A percentile compares a stretch with the other conserved stretches of the same genome.
Conservation (phyloP, 2,113 vertebrate genomes). For the Ailurus styani region DNA sequence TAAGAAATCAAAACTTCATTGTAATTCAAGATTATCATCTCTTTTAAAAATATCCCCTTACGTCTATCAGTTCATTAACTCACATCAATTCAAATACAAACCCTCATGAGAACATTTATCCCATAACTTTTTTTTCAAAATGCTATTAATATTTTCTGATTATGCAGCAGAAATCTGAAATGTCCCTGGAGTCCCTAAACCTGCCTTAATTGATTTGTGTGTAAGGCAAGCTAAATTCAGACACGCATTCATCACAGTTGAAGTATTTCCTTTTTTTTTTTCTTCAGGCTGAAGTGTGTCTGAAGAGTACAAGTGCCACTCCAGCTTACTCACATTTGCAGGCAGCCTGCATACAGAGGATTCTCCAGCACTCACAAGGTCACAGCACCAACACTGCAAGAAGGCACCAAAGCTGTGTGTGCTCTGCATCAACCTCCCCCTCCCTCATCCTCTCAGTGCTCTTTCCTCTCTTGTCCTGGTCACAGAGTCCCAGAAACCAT, state of each 20-base stretch:
- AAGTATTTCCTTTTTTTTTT: constrained; percentile 27
- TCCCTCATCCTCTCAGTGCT: background rate
- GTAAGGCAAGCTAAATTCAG: constrained; percentile 71
- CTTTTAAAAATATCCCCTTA: constrained; percentile 35
- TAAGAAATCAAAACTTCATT: background rate
- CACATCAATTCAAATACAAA: constrained; percentile 58
- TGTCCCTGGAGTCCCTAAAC: constrained; percentile 57
- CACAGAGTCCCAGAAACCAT: background rate
- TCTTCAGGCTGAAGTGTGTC: background rate
- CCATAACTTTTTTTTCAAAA: constrained; percentile 30
- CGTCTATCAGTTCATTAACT: constrained; percentile 51
- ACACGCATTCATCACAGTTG: constrained; percentile 68
- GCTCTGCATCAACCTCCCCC: background rate
- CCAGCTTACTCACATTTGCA: background rate
- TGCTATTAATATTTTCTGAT: constrained; percentile 76
- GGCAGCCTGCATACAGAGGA: background rate
- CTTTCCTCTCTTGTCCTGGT: background rate
- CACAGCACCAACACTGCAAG: background rate
- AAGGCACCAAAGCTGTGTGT: background rate
- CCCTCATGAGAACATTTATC: constrained; percentile 20
- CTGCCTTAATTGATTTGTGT: constrained; percentile 75
- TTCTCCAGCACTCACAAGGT: constrained; percentile 48
- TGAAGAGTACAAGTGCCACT: background rate
- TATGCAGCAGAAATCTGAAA: constrained; percentile 73
- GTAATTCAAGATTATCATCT: background rate